A percentile compares a stretch with the other conserved stretches of the same genome.
Conservation (phyloP, 2,888 invertebrate genomes). For the Drosophila longiperda region DNA sequence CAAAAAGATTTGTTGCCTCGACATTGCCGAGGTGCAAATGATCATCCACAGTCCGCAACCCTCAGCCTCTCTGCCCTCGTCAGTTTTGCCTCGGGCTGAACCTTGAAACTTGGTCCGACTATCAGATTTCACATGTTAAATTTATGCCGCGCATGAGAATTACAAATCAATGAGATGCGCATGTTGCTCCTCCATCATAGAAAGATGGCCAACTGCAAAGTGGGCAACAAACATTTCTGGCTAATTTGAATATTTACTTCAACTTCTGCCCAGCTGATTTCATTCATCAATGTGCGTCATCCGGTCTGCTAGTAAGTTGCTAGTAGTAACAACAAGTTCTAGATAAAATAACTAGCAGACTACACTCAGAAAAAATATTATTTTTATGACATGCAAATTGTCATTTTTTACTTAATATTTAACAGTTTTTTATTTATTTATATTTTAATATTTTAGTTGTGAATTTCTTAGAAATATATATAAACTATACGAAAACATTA, state of each 20-base stretch:
- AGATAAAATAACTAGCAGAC: neutral
- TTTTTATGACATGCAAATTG: neutral
- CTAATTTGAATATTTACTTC: slow-evolving; percentile 63
- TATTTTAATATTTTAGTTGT: too few species aligned
- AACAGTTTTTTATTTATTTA: too few species aligned
- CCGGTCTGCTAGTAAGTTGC: neutral
- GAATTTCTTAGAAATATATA: neutral
- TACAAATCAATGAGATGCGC: slow-evolving; percentile 80
- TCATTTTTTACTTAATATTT: neutral
- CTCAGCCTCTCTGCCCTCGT: neutral
- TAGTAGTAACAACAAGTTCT: neutral
- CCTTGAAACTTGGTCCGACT: slow-evolving; percentile 40
- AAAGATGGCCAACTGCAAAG: slow-evolving; percentile 53
- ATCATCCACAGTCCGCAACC: slow-evolving; percentile 41
- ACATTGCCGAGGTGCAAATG: slow-evolving; percentile 75
- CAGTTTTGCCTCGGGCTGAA: slow-evolving; percentile 15
- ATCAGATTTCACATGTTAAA: slow-evolving; percentile 81
- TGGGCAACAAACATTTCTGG: slow-evolving; percentile 18
- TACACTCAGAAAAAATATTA: neutral
- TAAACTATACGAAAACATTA: neutral
- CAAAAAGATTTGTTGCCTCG: slow-evolving; percentile 72
- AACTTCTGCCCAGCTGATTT: slow-evolving; percentile 16
- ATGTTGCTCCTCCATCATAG: slow-evolving; percentile 50
- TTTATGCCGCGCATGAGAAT: slow-evolving; percentile 77
- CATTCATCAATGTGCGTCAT: slow-evolving; percentile 18